phyloP scores from a whole-genome alignment of 2,888 invertebrate genomes.

The Lamellibrachia satsuma region DNA sequence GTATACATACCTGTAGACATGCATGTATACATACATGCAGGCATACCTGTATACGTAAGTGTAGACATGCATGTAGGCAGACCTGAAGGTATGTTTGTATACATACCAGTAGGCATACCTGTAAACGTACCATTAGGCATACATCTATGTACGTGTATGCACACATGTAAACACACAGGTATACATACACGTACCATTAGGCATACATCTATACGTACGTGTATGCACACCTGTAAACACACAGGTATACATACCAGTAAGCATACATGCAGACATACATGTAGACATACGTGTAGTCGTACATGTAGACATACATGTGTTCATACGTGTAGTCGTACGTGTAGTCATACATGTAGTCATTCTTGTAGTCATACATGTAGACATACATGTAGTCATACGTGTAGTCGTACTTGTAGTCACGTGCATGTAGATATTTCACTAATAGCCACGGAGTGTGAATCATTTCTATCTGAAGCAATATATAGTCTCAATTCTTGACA shows the following conservation, averaged over 20 bases:
- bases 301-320: not conserved
- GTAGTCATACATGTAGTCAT: not conserved
- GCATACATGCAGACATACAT: not conserved
- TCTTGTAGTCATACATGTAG: not conserved
- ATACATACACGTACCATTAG: not conserved
- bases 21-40: too few species aligned
- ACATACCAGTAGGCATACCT: not conserved
- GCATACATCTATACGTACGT: not conserved
- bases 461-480: too few species aligned
- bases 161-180: not conserved
- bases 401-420: not conserved
- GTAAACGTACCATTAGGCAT: not conserved
- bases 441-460: too few species aligned
- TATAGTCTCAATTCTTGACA: not conserved
- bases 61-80: not conserved
- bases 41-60: not conserved
- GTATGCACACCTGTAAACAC: constrained; percentile 8
- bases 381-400: not conserved
- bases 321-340: not conserved
- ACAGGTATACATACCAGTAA: not conserved
- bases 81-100: not conserved
- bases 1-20: too few species aligned
- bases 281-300: not conserved
- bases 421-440: too few species aligned
- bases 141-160: not conserved